These are phyloP conservation scores for Cisticola juncidis DNA, from an alignment of 2,113 vertebrate species.

Conservation along the genomic window DNA sequence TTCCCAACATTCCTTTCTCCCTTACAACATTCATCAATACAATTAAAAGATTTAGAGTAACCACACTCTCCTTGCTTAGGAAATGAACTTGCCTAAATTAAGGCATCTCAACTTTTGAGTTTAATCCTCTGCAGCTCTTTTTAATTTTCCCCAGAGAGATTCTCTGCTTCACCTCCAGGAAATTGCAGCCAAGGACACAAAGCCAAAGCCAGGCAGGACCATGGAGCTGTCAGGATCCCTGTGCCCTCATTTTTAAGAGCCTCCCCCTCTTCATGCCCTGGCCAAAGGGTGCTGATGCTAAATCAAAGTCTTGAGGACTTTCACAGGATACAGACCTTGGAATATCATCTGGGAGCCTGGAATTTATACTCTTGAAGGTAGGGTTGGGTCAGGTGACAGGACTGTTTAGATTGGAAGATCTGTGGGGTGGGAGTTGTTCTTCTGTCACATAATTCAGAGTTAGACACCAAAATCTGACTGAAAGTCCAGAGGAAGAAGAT, in stretches of 20 bases:
- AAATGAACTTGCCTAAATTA: neutral
- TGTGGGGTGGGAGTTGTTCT: neutral
- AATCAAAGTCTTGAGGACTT: neutral
- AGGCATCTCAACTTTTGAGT: neutral
- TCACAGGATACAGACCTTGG: neutral
- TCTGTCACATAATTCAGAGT: neutral
- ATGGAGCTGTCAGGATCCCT: neutral
- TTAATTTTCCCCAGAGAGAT: neutral
- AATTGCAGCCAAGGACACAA: neutral
- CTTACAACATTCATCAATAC: neutral
- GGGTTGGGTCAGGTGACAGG: neutral
- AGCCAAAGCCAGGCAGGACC: neutral
- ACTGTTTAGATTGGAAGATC: neutral
- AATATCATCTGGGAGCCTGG: neutral
- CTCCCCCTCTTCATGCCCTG: neutral
- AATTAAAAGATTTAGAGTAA: neutral
- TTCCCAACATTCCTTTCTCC: neutral
- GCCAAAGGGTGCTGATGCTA: neutral
- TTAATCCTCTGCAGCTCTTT: neutral
- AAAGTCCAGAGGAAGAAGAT: neutral
- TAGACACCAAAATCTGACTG: neutral
- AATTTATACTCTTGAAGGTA: neutral
- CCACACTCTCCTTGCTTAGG: neutral
- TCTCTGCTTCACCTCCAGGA: neutral
- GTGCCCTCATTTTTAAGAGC: neutral